Evolutionary conservation across 2,888 invertebrate species (phyloP).

Genomic region (Eupithecia subumbrata): DNA sequence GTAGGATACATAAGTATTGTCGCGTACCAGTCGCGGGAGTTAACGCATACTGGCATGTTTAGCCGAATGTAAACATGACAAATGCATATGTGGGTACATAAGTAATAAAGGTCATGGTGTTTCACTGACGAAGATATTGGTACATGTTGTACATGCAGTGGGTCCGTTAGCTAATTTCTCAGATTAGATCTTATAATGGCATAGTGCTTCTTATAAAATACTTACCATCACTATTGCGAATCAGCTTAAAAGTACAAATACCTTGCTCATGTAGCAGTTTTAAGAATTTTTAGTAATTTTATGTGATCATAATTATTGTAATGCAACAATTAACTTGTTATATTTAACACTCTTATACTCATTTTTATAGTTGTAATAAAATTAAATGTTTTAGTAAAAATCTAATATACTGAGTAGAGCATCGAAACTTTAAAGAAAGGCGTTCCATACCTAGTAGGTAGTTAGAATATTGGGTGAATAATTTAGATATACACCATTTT

Average conservation of each 20-base stretch:
- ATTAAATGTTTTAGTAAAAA: slow-evolving; percentile 62
- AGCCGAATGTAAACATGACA: slow-evolving; percentile 63
- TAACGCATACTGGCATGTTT: slow-evolving; percentile 37
- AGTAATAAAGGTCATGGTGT: slow-evolving; percentile 44
- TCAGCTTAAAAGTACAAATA: slow-evolving; percentile 77
- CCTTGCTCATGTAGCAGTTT: slow-evolving; percentile 79
- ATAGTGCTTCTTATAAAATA: slow-evolving; percentile 54
- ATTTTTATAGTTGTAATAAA: slow-evolving; percentile 66
- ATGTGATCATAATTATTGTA: slow-evolving; percentile 59
- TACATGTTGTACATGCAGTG: slow-evolving; percentile 62
- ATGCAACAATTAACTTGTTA: slow-evolving; percentile 57
- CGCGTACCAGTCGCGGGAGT: slow-evolving; percentile 53
- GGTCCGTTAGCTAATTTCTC: slow-evolving; percentile 64
- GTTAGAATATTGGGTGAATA: slow-evolving; percentile 62
- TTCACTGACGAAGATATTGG: slow-evolving; percentile 55
- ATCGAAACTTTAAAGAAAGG: slow-evolving; percentile 61
- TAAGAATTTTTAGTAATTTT: slow-evolving; percentile 68
- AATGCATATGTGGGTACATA: slow-evolving; percentile 59
- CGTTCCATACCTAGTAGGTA: slow-evolving; percentile 72
- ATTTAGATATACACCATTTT: slow-evolving; percentile 49
- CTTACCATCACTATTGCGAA: slow-evolving; percentile 59
- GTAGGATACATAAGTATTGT: slow-evolving; percentile 55
- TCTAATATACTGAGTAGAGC: slow-evolving; percentile 64
- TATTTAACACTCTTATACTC: slow-evolving; percentile 71
- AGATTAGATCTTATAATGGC: slow-evolving; percentile 67